Percentiles rank a stretch among this genome's conserved stretches.
phyloP scores from a whole-genome alignment of 2,797 vertebrate genomes.

The Mormyrops boulengeri region DNA sequence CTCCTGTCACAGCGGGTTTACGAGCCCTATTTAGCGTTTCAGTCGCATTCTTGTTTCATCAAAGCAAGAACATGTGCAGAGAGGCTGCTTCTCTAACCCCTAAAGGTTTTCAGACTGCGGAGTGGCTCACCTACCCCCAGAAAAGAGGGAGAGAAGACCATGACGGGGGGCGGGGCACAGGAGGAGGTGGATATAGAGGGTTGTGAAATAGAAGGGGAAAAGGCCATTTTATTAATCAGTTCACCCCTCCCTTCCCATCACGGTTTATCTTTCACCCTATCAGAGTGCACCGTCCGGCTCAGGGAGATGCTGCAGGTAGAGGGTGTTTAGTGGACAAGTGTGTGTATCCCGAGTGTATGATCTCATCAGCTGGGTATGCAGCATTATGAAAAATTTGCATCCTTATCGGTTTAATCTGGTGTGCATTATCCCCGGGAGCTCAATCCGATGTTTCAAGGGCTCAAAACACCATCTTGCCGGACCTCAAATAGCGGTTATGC shows the following conservation, averaged over 20 bases:
- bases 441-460: constrained; percentile 16
- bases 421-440: constrained; percentile 48
- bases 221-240: constrained; percentile 9
- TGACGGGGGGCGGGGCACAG: background rate
- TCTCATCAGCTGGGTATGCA: constrained; percentile 57
- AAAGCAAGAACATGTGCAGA: background rate
- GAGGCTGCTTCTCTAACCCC: constrained; percentile 22
- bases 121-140: constrained; percentile 45
- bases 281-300: constrained; percentile 33
- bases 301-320: constrained; percentile 46
- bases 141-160: constrained; percentile 22
- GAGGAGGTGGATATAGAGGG: constrained; percentile 7
- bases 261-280: constrained; percentile 39
- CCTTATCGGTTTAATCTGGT: constrained; percentile 45
- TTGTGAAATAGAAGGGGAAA: background rate
- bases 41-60: background rate
- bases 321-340: constrained; percentile 25
- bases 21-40: background rate
- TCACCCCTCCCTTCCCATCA: constrained; percentile 9
- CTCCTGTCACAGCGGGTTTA: constrained; percentile 28
- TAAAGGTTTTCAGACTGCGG: constrained; percentile 44
- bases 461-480: constrained; percentile 33
- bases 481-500: constrained; percentile 23
- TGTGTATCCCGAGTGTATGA: constrained; percentile 49
- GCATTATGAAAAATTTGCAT: constrained; percentile 59